A percentile compares a stretch with the other conserved stretches of the same genome.
Conservation (phyloP, 2,888 invertebrate genomes). For the Nephrotoma guestfalica region DNA sequence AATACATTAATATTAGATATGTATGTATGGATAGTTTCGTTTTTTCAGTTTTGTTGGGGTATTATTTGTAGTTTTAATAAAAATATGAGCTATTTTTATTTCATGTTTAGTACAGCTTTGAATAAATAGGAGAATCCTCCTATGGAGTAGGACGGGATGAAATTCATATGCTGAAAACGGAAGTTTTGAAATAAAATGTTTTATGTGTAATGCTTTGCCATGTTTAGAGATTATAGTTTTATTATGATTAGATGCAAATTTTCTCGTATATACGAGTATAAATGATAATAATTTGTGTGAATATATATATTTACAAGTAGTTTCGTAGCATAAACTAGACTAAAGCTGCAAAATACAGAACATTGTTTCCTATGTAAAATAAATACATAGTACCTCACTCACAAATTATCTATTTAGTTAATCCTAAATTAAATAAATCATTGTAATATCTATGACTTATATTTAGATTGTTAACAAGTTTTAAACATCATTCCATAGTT, state of each 20-base stretch:
- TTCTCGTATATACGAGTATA: background rate
- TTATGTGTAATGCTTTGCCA: background rate
- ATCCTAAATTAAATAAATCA: too few species aligned
- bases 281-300: background rate
- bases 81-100: background rate
- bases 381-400: too few species aligned
- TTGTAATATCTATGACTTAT: too few species aligned
- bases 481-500: too few species aligned
- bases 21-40: background rate
- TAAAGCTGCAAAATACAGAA: too few species aligned
- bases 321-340: too few species aligned
- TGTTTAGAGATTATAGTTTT: background rate
- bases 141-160: background rate
- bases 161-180: background rate
- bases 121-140: background rate
- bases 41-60: background rate
- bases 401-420: too few species aligned
- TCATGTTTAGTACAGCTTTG: background rate
- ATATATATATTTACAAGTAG: too few species aligned
- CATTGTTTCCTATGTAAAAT: too few species aligned
- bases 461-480: too few species aligned
- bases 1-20: background rate
- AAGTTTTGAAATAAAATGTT: background rate
- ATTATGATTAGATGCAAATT: background rate
- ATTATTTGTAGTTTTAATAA: background rate